These are phyloP conservation scores for Hyperoplus immaculatus DNA, from an alignment of 2,797 vertebrate genomes.

Conservation along the genomic window DNA sequence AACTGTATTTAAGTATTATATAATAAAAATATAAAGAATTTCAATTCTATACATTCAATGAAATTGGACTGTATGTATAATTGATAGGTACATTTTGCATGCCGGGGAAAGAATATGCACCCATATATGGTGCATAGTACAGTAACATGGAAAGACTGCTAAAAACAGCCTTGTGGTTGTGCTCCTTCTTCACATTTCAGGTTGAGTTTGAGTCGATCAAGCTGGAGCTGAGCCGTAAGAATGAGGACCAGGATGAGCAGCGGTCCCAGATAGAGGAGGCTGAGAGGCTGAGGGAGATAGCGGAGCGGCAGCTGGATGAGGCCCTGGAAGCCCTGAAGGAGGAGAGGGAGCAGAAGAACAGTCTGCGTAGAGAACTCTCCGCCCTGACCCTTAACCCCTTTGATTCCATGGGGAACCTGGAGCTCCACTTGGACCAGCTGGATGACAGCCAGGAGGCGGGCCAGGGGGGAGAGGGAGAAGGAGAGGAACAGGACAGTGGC, in stretches of 20 bases:
- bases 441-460: conserved; percentile 83
- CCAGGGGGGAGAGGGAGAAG: conserved; percentile 70
- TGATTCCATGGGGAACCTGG: conserved; percentile 86
- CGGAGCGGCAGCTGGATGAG: conserved; percentile 90
- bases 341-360: conserved; percentile 91
- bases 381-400: conserved; percentile 83
- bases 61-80: background rate
- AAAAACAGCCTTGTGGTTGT: conserved; percentile 2
- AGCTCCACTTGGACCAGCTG: conserved; percentile 85
- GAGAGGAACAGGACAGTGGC: conserved; percentile 82
- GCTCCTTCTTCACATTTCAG: conserved; percentile 65
- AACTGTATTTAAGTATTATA: background rate
- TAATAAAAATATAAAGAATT: background rate
- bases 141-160: background rate
- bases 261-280: conserved; percentile 87
- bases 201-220: conserved; percentile 91
- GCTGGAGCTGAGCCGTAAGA: conserved; percentile 87
- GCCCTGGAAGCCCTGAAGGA: conserved; percentile 89
- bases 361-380: conserved; percentile 86
- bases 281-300: conserved; percentile 84
- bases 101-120: background rate
- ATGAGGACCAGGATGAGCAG: conserved; percentile 87
- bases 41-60: background rate
- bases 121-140: background rate
- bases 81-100: background rate